Base-by-base conservation (phyloP, 2,797 vertebrate species). In the Gadopsis marmoratus region DNA sequence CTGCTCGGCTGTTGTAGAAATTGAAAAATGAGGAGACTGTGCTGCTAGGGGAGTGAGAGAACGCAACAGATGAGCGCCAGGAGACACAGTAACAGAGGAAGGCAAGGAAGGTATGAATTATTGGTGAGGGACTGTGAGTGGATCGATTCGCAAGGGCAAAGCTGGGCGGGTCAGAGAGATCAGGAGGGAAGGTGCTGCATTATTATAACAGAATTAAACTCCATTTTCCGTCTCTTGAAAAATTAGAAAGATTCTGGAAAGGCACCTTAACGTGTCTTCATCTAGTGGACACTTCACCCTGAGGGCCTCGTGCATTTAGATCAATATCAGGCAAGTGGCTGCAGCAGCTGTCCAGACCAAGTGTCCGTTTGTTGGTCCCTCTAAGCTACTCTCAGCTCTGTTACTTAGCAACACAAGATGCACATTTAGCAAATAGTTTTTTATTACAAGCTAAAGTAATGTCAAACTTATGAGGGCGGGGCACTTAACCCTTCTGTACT, bases 361-460 rank as follows among this genome's bases (percentile, higher is more conserved):
- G 48, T 7, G 74, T 10, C 53, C 19, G 0, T 72, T 53, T 50
- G 29, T 64, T 45, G 35, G 58, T 60, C 63, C 54, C 66, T 29
- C 51, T 65, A 3, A 31, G 55, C 43, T 47, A 9, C 54, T 72
- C 58, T 37, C 12, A 4, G 14, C 61, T 72, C 63, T 47, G 60
- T 74, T 81, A 64, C 78, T 76, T 54, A 76, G 82, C 81, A 86
- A 83, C 68, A 9, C 33, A 51, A 78, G 26, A 13, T 55, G 21
- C 5, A 8, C 65, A 19, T 65, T 53, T 45, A 43, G n/a, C 3
- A 21, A 29, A 39, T 14, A 47, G 23, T 41, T 75, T 75, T 23
- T 39, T 45, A 51, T 19, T 54, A 23, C 13, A 17, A 71, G 39
- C 16, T 35, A 43, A 17, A 29, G 33, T 12, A 41, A 56, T 0